A percentile compares a stretch with the other conserved stretches of the same genome.
phyloP scores from a whole-genome alignment of 2,113 vertebrate genomes.

The Hemiscyllium ocellatum region DNA sequence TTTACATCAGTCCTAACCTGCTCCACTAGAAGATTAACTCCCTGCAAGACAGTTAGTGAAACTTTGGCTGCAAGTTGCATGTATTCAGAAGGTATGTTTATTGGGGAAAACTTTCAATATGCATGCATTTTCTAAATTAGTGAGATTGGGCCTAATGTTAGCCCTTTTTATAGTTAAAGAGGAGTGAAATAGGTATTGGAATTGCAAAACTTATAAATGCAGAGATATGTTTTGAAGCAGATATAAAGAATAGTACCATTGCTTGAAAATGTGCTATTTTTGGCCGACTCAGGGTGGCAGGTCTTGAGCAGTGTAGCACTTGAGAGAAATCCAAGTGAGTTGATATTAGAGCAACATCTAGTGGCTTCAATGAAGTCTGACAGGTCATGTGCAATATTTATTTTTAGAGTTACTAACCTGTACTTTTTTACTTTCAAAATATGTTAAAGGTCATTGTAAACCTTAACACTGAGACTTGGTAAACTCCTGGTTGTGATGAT shows the following conservation, averaged over 20 bases:
- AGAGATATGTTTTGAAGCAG: background rate
- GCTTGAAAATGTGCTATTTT: background rate
- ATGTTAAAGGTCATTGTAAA: background rate
- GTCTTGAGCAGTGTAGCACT: background rate
- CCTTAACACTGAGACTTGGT: background rate
- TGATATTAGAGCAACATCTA: constrained; percentile 16
- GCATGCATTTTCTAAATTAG: background rate
- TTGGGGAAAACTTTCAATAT: background rate
- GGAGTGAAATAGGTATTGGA: background rate
- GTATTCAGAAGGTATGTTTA: background rate
- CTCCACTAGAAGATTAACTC: background rate
- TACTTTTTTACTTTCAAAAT: background rate
- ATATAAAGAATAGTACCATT: background rate
- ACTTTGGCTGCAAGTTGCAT: background rate
- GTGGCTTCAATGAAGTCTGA: background rate
- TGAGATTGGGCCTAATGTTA: background rate
- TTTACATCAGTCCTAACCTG: background rate
- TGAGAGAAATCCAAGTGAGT: background rate
- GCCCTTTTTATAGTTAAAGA: background rate
- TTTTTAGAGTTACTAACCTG: background rate
- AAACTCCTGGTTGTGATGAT: background rate
- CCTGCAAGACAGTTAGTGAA: background rate
- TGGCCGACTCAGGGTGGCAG: background rate
- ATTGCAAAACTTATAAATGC: background rate
- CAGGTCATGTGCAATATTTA: background rate